These are phyloP conservation scores for Zeugodacus cucurbitae DNA, from an alignment of 1,140 invertebrate species.

Conservation along the genomic window DNA sequence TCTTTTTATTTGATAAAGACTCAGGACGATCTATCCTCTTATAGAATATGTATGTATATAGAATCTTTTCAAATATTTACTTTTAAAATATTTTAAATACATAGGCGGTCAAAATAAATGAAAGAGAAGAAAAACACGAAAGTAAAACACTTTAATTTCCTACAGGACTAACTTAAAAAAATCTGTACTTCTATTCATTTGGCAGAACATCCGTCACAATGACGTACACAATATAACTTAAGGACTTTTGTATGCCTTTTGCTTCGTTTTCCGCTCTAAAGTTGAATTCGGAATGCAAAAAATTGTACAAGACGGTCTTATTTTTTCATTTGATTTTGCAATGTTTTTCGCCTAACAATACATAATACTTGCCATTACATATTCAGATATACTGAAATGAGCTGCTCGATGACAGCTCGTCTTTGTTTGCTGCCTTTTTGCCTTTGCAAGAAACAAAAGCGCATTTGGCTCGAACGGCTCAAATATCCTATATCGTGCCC, in stretches of 20 bases:
- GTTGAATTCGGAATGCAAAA: constrained; percentile 1
- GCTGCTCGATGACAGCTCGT: neutral
- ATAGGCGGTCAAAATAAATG: too few relatives aligned
- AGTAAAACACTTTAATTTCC: neutral
- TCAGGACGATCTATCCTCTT: too few relatives aligned
- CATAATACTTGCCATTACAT: neutral
- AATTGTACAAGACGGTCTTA: neutral
- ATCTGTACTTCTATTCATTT: constrained; percentile 29
- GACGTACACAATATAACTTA: constrained; percentile 62
- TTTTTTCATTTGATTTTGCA: constrained; percentile 5
- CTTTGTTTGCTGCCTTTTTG: constrained; percentile 24
- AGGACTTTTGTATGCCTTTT: constrained; percentile 66
- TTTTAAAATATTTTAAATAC: too few relatives aligned
- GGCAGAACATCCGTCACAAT: constrained; percentile 54
- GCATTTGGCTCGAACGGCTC: constrained; percentile 26
- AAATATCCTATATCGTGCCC: neutral
- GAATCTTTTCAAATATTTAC: too few relatives aligned
- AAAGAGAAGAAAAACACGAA: too few relatives aligned
- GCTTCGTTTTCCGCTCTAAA: constrained; percentile 34
- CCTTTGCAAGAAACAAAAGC: constrained; percentile 15
- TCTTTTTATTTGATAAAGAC: too few relatives aligned
- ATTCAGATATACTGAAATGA: neutral
- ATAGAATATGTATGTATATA: too few relatives aligned
- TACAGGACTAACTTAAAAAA: neutral
- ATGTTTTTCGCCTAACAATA: neutral